A percentile compares a stretch with the other conserved stretches of the same genome.
Evolutionary conservation across 1,140 invertebrate species (phyloP).

Genomic region (Ditylenchus dipsaci): DNA sequence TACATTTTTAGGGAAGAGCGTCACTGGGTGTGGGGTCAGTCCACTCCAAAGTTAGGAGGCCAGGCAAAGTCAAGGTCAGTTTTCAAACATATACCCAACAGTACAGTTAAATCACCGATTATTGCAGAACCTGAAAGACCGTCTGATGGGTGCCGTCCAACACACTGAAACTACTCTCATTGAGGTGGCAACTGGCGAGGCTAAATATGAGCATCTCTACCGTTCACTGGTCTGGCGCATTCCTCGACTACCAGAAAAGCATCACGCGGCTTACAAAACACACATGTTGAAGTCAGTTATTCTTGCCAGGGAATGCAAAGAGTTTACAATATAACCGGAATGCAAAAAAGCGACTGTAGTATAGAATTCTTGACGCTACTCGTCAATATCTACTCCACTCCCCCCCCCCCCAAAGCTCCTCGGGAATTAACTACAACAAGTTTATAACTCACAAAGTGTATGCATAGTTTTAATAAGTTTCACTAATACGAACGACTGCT

Average conservation of each 20-base stretch:
- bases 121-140: slow-evolving; percentile 78
- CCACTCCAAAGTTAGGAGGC: slow-evolving; percentile 82
- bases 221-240: slow-evolving; percentile 95
- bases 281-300: slow-evolving; percentile 49
- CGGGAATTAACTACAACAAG: no score
- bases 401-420: no score
- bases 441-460: no score
- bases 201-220: slow-evolving; percentile 98
- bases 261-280: slow-evolving; percentile 56
- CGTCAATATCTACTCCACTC: no score
- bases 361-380: not conserved
- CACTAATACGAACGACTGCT: no score
- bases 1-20: slow-evolving; percentile 97
- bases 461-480: no score
- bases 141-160: slow-evolving; percentile 85
- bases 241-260: slow-evolving; percentile 62
- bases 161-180: slow-evolving; percentile 82
- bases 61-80: slow-evolving; percentile 65
- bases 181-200: slow-evolving; percentile 74
- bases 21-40: slow-evolving; percentile 97
- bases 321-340: slow-evolving; percentile 10
- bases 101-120: not conserved
- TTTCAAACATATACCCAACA: no score
- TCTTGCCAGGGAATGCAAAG: not conserved
- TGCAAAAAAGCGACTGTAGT: not conserved